phyloP scores from a whole-genome alignment of 2,113 vertebrate genomes.

The Willisornis vidua region DNA sequence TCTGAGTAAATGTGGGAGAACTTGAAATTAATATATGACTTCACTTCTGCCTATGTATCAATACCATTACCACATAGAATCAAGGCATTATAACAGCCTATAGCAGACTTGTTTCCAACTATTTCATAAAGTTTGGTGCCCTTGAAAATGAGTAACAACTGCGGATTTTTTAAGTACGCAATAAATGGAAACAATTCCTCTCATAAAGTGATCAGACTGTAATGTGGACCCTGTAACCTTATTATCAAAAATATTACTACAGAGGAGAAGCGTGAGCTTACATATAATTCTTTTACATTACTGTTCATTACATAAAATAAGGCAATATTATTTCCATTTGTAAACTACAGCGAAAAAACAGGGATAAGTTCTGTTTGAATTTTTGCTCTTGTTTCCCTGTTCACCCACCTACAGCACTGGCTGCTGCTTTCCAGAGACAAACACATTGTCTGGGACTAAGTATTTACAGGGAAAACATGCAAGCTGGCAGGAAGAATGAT shows the following conservation, averaged over 20 bases:
- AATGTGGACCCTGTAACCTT: conserved; percentile 15
- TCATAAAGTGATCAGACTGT: not conserved
- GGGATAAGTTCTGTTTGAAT: not conserved
- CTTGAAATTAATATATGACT: not conserved
- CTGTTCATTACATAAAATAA: conserved; percentile 31
- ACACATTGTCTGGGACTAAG: not conserved
- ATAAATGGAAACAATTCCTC: conserved; percentile 1
- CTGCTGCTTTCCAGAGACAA: not conserved
- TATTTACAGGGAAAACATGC: not conserved
- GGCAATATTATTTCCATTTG: not conserved
- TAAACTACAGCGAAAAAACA: not conserved
- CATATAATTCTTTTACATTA: conserved; percentile 1
- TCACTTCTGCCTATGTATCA: not conserved
- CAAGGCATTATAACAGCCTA: not conserved
- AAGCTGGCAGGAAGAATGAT: not conserved
- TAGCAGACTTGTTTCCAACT: not conserved
- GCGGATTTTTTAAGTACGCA: not conserved
- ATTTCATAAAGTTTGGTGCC: not conserved
- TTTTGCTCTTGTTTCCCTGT: not conserved
- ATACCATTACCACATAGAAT: not conserved
- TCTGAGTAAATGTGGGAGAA: not conserved
- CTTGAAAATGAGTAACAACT: not conserved
- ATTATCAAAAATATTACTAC: not conserved
- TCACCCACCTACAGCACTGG: not conserved
- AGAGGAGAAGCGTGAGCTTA: not conserved